These are phyloP conservation scores for Nephrotoma guestfalica DNA, from an alignment of 2,888 invertebrate species.

Conservation along the genomic window DNA sequence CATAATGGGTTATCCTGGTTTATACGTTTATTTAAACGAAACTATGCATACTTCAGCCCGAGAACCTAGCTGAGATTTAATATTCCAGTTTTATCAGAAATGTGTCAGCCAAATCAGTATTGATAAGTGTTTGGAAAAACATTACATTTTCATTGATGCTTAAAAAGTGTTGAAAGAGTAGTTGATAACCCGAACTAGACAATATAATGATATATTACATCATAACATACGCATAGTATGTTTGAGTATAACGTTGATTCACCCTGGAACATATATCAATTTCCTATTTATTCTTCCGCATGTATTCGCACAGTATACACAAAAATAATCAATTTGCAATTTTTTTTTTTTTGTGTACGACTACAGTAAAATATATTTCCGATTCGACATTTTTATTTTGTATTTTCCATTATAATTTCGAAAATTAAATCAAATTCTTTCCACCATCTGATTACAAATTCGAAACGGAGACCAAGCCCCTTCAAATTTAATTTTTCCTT, in stretches of 20 bases:
- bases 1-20: rapidly evolving
- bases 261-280: background rate
- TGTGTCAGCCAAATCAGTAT: too few species aligned
- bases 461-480: background rate
- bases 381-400: background rate
- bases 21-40: too few species aligned
- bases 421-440: background rate
- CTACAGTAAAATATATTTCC: background rate
- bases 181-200: too few species aligned
- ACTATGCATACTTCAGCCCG: too few species aligned
- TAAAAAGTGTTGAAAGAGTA: too few species aligned
- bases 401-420: background rate
- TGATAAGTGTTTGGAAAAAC: too few species aligned
- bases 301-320: background rate
- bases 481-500: background rate
- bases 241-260: background rate
- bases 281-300: background rate
- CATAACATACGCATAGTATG: too few species aligned
- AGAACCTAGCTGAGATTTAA: too few species aligned
- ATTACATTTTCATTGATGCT: too few species aligned
- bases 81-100: too few species aligned
- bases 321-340: background rate
- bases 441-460: background rate
- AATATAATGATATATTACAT: too few species aligned
- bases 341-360: background rate